A percentile compares a stretch with the other conserved stretches of the same genome.
phyloP scores from a whole-genome alignment of 2,797 vertebrate species.

The Pterois miles region DNA sequence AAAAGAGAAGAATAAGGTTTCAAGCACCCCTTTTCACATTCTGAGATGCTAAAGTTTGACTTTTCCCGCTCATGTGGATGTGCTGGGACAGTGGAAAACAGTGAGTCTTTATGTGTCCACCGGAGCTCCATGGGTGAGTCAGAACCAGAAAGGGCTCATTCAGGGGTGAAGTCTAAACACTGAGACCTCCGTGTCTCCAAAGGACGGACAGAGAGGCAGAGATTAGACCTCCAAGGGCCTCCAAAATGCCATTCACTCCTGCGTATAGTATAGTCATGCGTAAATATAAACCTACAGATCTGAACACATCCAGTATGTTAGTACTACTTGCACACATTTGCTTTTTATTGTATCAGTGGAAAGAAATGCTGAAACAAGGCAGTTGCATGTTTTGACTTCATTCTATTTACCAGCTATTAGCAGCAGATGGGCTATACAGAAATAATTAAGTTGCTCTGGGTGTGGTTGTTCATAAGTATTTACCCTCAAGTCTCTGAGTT shows the following conservation, averaged over 20 bases:
- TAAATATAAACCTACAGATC: constrained; percentile 21
- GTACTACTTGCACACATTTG: neutral
- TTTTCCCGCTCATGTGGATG: constrained; percentile 53
- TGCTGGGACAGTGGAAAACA: constrained; percentile 64
- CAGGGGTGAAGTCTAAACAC: constrained; percentile 70
- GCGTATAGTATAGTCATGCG: neutral
- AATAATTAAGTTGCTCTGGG: constrained; percentile 61
- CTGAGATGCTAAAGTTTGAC: constrained; percentile 6
- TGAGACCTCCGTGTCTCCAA: constrained; percentile 64
- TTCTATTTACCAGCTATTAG: constrained; percentile 26
- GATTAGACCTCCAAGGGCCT: constrained; percentile 47
- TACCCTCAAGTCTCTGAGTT: constrained; percentile 66
- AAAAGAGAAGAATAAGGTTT: constrained; percentile 36
- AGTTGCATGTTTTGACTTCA: neutral
- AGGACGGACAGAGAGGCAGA: constrained; percentile 47
- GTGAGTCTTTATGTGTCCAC: constrained; percentile 75
- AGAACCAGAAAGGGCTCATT: constrained; percentile 76
- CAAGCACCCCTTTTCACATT: neutral
- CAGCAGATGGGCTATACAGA: constrained; percentile 42
- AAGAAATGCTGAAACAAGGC: constrained; percentile 20
- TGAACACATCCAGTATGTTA: neutral
- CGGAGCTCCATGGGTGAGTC: constrained; percentile 65
- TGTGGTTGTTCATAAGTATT: constrained; percentile 70
- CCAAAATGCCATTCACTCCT: constrained; percentile 14
- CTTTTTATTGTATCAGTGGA: neutral